These are phyloP conservation scores for Poeciliopsis turrubarensis DNA, from an alignment of 2,113 vertebrate genomes.

Conservation along the genomic window DNA sequence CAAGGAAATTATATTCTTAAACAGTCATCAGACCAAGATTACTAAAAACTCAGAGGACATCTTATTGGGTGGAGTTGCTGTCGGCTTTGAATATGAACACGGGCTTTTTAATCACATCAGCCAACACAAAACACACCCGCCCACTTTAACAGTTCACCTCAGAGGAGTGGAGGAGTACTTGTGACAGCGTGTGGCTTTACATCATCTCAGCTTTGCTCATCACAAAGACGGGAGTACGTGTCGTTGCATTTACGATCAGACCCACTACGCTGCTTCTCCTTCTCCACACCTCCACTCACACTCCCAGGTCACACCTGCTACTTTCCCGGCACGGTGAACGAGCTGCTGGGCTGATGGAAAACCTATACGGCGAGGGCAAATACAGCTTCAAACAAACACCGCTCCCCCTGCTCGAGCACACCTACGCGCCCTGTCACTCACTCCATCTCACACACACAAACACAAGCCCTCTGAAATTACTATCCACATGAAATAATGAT, in stretches of 20 bases:
- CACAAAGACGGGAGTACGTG: slow-evolving; percentile 40
- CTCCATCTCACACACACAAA: slow-evolving; percentile 35
- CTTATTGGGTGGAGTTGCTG: background rate
- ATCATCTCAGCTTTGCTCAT: slow-evolving; percentile 39
- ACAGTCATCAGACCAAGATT: background rate
- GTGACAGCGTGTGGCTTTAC: slow-evolving; percentile 29
- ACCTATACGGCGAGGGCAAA: slow-evolving; percentile 20
- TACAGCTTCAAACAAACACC: slow-evolving; percentile 17
- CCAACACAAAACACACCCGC: background rate
- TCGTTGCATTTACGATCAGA: slow-evolving; percentile 18
- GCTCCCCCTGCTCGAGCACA: slow-evolving; percentile 29
- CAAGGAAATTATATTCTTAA: background rate
- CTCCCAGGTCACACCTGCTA: slow-evolving; percentile 20
- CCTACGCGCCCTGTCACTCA: slow-evolving; percentile 44
- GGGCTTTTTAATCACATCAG: slow-evolving; percentile 2
- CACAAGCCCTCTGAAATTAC: slow-evolving; percentile 52
- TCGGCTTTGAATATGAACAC: too few species aligned
- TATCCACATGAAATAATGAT: slow-evolving; percentile 51
- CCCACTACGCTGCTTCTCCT: background rate
- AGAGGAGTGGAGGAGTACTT: slow-evolving; percentile 44
- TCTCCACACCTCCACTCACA: slow-evolving; percentile 35
- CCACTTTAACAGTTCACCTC: slow-evolving; percentile 28
- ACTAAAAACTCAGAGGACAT: background rate
- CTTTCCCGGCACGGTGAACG: slow-evolving; percentile 25
- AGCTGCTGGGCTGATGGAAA: slow-evolving; percentile 15